A percentile compares a stretch with the other conserved stretches of the same genome.
phyloP scores from a whole-genome alignment of 2,888 invertebrate species.

The Lampropteryx suffumata region DNA sequence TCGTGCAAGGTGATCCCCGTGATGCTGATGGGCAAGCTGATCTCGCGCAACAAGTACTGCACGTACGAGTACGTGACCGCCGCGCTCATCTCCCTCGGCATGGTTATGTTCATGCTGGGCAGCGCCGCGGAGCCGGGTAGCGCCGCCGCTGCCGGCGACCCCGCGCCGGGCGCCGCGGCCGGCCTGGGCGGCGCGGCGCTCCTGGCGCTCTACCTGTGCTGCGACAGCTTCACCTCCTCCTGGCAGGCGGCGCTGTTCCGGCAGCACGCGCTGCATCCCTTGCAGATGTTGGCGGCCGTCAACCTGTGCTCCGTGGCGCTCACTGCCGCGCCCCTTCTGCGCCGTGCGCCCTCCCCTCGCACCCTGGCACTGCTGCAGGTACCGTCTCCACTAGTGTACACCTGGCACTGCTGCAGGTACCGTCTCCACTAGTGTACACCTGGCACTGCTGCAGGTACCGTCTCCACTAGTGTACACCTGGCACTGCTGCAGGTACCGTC shows the following conservation, averaged over 20 bases:
- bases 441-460: no score
- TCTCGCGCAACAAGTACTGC: conserved; percentile 93
- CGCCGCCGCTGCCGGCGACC: no score
- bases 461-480: no score
- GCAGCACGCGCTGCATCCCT: conserved; percentile 78
- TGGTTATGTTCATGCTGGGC: conserved; percentile 95
- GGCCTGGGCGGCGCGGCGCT: conserved; percentile 91
- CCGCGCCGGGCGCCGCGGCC: conserved; percentile 46
- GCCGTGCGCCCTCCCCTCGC: conserved; percentile 88
- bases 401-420: no score
- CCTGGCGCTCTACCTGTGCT: conserved; percentile 94
- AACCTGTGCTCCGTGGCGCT: conserved; percentile 97
- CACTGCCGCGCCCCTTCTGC: conserved; percentile 91
- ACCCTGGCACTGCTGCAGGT: conserved; percentile 46
- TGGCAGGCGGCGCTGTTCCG: conserved; percentile 97
- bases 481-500: no score
- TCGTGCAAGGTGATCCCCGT: conserved; percentile 99
- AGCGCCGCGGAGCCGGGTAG: conserved; percentile 51
- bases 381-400: no score
- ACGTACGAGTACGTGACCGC: conserved; percentile 96
- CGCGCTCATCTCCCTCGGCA: conserved; percentile 93
- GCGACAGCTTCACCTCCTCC: conserved; percentile 99
- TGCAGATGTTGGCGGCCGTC: conserved; percentile 87
- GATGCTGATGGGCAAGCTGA: conserved; percentile 98
- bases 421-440: no score